Percentiles rank a stretch among this genome's conserved stretches.
Conservation (phyloP, 2,113 vertebrate genomes). For the Phaetusa simplex region DNA sequence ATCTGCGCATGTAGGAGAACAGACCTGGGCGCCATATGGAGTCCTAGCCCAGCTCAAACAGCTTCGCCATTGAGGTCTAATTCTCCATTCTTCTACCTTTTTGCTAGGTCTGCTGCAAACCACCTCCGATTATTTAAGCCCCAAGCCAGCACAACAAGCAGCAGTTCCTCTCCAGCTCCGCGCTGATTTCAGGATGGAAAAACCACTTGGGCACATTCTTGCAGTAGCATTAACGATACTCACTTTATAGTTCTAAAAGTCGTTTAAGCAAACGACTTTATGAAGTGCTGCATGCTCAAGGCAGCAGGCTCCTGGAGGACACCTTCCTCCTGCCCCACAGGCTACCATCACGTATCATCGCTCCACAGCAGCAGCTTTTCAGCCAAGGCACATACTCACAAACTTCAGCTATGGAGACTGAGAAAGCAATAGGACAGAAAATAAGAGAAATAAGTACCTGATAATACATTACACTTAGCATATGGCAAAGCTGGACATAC, state of each 20-base stretch:
- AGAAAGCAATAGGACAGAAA: neutral
- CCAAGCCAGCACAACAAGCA: accelerated
- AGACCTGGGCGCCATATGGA: too few relatives aligned
- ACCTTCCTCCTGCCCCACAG: neutral
- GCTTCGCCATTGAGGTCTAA: neutral
- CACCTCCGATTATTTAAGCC: neutral
- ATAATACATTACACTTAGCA: accelerated
- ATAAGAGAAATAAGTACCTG: neutral
- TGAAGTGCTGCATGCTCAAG: neutral
- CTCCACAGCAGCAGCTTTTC: neutral
- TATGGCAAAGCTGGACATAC: accelerated
- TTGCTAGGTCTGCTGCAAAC: neutral
- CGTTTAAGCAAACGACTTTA: neutral
- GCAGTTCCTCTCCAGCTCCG: neutral
- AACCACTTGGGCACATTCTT: neutral
- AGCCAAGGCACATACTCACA: neutral
- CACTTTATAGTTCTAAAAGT: neutral
- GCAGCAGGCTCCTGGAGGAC: neutral
- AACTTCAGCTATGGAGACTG: accelerated
- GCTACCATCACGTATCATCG: accelerated
- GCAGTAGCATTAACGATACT: neutral
- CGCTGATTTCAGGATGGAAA: neutral
- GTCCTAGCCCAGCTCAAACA: neutral
- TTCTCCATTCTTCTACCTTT: neutral
- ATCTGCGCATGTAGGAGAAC: neutral